Base-by-base conservation (phyloP, 2,888 invertebrate species). In the Amorpha juglandis region DNA sequence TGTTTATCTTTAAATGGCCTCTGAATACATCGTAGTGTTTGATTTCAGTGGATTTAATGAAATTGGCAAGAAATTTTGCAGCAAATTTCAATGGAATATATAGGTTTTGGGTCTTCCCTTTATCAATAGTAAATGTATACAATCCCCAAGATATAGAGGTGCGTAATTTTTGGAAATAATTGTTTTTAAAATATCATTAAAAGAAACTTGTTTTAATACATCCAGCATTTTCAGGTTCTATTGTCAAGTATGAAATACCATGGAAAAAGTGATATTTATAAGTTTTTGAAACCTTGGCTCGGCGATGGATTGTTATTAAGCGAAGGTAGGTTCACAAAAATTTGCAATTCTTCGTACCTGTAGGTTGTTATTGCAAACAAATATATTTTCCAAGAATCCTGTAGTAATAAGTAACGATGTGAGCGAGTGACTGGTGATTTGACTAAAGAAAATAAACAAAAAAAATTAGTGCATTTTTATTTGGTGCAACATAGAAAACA, bases 241-340 rank as follows among this genome's bases (percentile, higher is more conserved):
- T 81, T 94, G 53, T 93, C 92, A 65, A 93, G 87, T 70, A 84
- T 87, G 52, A 90, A 88, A 62, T 83, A 94, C 62, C 89, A 92
- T 55, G 90, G 92, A 0, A 95, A 95, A 81, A 90, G 94, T 65
- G 63, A 79, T 0, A 53, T 92, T 0, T 95, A 95, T 72, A 76
- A 78, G 0, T 86, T 94, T 65, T 69, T 95, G 2, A 84, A 82
- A 27, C 92, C 94, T 0, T 95, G 95, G 89, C 76, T 95, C 27
- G 89, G 91, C 11, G 90, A 92, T n/a, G 95, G 95, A 14, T 77
- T 95, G 0, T 83, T 95, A 1, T 80, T 91, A 6, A 94, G 94
- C 68, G 78, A 75, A 62, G 88, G 89, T 89, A 80, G 71, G 64
- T 64, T 65, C 0, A 7, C 45, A 50, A 45, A 19, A 55, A 62